A percentile compares a stretch with the other conserved stretches of the same genome.
These are phyloP conservation scores for Drosophila birchii DNA, from an alignment of 2,888 invertebrate genomes.

Conservation along the genomic window DNA sequence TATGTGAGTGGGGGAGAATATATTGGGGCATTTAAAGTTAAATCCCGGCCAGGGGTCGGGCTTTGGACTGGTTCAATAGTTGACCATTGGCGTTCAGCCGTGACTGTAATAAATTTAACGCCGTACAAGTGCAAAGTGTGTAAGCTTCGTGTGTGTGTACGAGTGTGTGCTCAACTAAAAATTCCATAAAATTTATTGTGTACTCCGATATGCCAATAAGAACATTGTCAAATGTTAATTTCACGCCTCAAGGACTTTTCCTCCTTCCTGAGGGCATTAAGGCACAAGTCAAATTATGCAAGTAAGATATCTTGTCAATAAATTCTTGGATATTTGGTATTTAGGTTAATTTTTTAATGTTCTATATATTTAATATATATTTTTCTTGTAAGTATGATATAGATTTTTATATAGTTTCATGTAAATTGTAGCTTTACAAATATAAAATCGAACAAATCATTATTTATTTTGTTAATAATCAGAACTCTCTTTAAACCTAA, in stretches of 20 bases:
- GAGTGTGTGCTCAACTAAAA: conserved; percentile 46
- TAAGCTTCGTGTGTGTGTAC: conserved; percentile 46
- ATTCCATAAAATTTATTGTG: conserved; percentile 53
- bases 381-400: neutral
- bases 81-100: conserved; percentile 60
- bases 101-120: conserved; percentile 72
- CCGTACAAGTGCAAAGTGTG: conserved; percentile 40
- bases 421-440: neutral
- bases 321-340: neutral
- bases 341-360: too few species aligned
- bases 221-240: conserved; percentile 77
- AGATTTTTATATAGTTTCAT: neutral
- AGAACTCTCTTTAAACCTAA: neutral
- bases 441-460: neutral
- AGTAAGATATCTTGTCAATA: neutral
- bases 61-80: conserved; percentile 30
- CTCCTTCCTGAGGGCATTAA: neutral
- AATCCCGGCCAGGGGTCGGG: conserved; percentile 13
- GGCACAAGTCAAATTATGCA: conserved; percentile 4
- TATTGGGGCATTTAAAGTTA: conserved; percentile 40
- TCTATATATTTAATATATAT: neutral
- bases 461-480: neutral
- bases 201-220: conserved; percentile 52
- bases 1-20: neutral
- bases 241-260: conserved; percentile 62